Evolutionary conservation across 2,888 invertebrate species (phyloP).

Genomic region (Apamea sordens): DNA sequence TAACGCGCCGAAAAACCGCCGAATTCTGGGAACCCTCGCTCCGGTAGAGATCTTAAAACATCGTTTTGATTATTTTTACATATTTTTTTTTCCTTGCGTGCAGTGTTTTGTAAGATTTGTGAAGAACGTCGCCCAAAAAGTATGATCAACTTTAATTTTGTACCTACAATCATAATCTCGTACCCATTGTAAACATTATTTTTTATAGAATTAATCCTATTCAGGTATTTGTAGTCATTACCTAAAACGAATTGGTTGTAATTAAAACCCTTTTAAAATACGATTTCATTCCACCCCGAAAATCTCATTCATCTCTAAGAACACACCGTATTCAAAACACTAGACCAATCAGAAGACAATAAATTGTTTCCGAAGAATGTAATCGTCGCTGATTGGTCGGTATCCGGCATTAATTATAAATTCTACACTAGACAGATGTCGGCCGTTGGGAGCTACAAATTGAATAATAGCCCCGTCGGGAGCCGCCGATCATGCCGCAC

Average conservation of each 20-base stretch:
- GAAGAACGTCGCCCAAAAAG: not conserved
- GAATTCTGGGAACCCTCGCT: constrained; percentile 59
- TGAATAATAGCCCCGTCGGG: constrained; percentile 70
- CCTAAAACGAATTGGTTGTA: not conserved
- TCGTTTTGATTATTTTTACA: constrained; percentile 41
- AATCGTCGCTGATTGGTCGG: constrained; percentile 57
- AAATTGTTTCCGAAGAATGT: constrained; percentile 62
- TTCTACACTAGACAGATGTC: constrained; percentile 52
- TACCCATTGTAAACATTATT: too few relatives aligned
- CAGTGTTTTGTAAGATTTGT: constrained; percentile 8
- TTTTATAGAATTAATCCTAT: not conserved
- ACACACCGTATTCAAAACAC: constrained; percentile 28
- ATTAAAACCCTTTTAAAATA: constrained; percentile 5
- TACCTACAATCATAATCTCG: not conserved
- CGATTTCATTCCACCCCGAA: not conserved
- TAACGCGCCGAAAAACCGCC: constrained; percentile 56
- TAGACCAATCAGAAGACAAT: constrained; percentile 45
- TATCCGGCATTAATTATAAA: constrained; percentile 63
- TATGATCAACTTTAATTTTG: too few relatives aligned
- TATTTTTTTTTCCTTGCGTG: constrained; percentile 4
- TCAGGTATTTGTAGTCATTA: not conserved
- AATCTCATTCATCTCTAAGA: constrained; percentile 6
- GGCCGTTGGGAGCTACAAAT: constrained; percentile 64
- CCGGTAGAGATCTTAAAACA: constrained; percentile 43
- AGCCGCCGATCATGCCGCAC: constrained; percentile 20